These are phyloP conservation scores for Lepus europaeus DNA, from an alignment of 2,113 vertebrate species.

Conservation along the genomic window DNA sequence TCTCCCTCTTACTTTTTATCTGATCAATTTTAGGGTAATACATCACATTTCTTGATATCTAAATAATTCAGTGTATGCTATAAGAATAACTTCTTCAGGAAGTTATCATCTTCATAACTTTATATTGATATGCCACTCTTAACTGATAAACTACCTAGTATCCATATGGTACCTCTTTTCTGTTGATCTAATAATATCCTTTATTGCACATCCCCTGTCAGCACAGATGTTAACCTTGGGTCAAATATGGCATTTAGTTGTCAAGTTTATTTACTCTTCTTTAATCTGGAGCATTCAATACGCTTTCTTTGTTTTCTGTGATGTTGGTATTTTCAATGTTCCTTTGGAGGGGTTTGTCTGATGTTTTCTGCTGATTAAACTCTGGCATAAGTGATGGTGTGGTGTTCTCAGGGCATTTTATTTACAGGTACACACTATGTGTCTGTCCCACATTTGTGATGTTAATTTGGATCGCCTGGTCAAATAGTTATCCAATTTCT, in stretches of 20 bases:
- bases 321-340: not conserved
- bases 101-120: conserved; percentile 16
- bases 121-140: not conserved
- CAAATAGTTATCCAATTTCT: conserved; percentile 2
- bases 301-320: conserved; percentile 4
- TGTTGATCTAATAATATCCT: not conserved
- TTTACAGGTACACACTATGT: not conserved
- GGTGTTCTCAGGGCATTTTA: not conserved
- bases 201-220: not conserved
- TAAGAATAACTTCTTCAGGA: not conserved
- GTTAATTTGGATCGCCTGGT: not conserved
- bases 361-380: not conserved
- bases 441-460: not conserved
- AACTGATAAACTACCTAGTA: not conserved
- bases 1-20: not conserved
- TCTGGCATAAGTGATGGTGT: not conserved
- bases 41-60: not conserved
- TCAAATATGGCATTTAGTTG: conserved; percentile 21
- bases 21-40: not conserved
- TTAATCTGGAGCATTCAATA: conserved; percentile 47
- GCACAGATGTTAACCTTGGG: conserved; percentile 20
- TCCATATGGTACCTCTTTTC: not conserved
- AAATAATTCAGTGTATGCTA: not conserved
- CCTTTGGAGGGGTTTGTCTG: not conserved
- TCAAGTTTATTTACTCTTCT: not conserved